phyloP scores from a whole-genome alignment of 2,113 vertebrate genomes.

The Triplophysa tibetana region DNA sequence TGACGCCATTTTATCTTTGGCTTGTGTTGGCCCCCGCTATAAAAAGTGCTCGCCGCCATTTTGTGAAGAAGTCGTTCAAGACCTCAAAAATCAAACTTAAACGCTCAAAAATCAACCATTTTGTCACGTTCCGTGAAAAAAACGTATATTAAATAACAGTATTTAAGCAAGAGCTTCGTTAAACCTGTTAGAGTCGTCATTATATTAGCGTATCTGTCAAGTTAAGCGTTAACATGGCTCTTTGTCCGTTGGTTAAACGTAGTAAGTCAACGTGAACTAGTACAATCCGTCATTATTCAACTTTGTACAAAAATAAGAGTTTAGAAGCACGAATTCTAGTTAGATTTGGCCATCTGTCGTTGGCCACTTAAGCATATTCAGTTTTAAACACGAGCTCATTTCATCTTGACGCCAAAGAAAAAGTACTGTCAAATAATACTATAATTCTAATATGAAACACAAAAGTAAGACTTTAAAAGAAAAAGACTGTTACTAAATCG shows the following conservation, averaged over 20 bases:
- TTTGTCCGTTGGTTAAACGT: not conserved
- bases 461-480: not conserved
- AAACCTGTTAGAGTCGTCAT: not conserved
- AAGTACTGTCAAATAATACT: too few species aligned
- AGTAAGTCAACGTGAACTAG: too few species aligned
- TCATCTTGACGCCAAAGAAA: not conserved
- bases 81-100: not conserved
- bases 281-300: not conserved
- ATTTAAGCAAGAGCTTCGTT: not conserved
- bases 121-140: not conserved
- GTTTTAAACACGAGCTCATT: not conserved
- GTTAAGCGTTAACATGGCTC: not conserved
- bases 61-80: not conserved
- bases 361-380: not conserved
- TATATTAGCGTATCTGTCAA: not conserved
- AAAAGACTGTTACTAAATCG: not conserved
- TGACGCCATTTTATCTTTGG: too few species aligned
- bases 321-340: not conserved
- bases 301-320: not conserved
- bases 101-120: not conserved
- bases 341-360: too few species aligned
- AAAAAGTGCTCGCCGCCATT: not conserved
- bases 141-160: not conserved
- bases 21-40: too few species aligned
- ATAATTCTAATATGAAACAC: not conserved